A percentile compares a stretch with the other conserved stretches of the same genome.
Conservation (phyloP, 30 jellyfish, hydroid and myxozoan genomes). For the Aurelia aurita complex sp. Pacific region DNA sequence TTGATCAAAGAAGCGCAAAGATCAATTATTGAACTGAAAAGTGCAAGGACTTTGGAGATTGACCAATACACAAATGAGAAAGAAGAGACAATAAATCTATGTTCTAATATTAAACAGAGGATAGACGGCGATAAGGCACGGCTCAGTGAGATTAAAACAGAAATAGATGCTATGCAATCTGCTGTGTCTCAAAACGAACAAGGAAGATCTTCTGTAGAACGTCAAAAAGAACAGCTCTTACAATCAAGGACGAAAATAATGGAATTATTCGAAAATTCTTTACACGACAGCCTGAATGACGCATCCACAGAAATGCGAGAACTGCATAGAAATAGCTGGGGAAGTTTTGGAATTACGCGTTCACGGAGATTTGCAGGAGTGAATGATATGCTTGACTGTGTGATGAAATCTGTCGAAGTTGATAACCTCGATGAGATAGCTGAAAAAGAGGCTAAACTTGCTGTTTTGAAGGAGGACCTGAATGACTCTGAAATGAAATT, state of each 20-base stretch:
- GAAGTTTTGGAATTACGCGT: constrained; percentile 33
- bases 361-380: constrained; percentile 13
- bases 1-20: constrained; percentile 62
- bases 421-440: constrained; percentile 61
- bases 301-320: constrained; percentile 43
- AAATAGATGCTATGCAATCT: neutral
- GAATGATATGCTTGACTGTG: constrained; percentile 30
- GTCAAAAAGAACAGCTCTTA: constrained; percentile 45
- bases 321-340: constrained; percentile 59
- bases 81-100: constrained; percentile 10
- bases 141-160: constrained; percentile 20
- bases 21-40: constrained; percentile 55
- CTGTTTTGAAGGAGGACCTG: constrained; percentile 17
- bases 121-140: constrained; percentile 30
- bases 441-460: constrained; percentile 55
- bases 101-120: constrained; percentile 36
- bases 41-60: constrained; percentile 55
- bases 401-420: constrained; percentile 49
- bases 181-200: neutral
- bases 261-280: constrained; percentile 60
- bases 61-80: constrained; percentile 55
- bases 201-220: neutral
- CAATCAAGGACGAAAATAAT: constrained; percentile 66
- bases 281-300: constrained; percentile 37
- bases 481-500: constrained; percentile 23